Evolutionary conservation across 2,797 vertebrate species (phyloP).

Genomic region (Pipistrellus pipistrellus): DNA sequence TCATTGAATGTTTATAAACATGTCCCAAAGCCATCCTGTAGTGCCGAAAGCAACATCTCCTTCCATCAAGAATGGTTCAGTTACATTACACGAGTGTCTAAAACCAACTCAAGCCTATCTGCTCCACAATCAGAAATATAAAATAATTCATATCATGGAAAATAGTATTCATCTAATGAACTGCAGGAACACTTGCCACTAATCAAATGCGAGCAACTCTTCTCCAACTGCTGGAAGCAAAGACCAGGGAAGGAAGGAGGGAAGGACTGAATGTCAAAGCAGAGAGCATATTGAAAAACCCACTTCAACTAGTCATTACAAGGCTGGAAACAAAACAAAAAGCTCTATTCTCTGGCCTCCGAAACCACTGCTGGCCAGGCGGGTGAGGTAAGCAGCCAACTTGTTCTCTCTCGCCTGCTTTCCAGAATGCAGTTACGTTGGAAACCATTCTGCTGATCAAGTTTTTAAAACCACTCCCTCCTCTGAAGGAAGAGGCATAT

Average conservation of each 20-base stretch:
- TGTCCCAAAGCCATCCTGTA: not conserved
- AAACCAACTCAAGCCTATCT: not conserved
- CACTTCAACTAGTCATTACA: not conserved
- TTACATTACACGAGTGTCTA: not conserved
- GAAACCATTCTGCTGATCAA: conserved; percentile 66
- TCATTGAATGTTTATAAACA: not conserved
- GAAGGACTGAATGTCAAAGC: not conserved
- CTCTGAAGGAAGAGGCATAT: conserved; percentile 56
- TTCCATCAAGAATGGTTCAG: not conserved
- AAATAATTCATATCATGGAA: conserved; percentile 35
- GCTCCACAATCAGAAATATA: not conserved
- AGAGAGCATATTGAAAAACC: not conserved
- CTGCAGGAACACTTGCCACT: not conserved
- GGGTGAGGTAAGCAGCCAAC: not conserved
- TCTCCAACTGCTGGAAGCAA: not conserved
- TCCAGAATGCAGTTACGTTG: conserved; percentile 36
- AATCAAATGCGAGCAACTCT: not conserved
- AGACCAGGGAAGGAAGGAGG: not conserved
- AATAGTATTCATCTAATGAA: not conserved
- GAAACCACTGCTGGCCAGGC: not conserved
- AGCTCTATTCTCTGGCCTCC: conserved; percentile 28
- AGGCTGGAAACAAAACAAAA: conserved; percentile 60
- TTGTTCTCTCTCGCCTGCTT: conserved; percentile 33
- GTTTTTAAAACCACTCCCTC: conserved; percentile 51
- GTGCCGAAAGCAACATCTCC: not conserved